These are phyloP conservation scores for Seriola aureovittata DNA, from an alignment of 2,113 vertebrate genomes.

Conservation along the genomic window DNA sequence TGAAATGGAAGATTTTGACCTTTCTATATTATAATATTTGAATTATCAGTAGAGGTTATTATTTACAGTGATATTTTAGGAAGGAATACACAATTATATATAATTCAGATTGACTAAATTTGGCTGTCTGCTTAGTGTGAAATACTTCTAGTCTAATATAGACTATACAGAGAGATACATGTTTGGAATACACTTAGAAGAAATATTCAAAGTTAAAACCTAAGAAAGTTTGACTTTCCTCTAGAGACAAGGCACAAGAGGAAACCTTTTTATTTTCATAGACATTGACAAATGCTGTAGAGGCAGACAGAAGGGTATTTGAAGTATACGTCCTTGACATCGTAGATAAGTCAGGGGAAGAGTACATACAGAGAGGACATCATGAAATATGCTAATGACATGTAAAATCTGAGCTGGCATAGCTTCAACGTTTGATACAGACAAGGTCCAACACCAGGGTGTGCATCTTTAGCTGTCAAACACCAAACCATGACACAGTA, in stretches of 20 bases:
- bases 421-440: constrained; percentile 8
- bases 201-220: not conserved
- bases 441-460: not conserved
- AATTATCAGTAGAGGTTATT: too few relatives aligned
- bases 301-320: constrained; percentile 8
- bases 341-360: not conserved
- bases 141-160: not conserved
- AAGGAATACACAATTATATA: not conserved
- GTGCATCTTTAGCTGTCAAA: constrained; percentile 7
- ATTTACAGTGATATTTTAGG: too few relatives aligned
- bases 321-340: not conserved
- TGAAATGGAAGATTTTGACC: not conserved
- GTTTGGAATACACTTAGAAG: not conserved
- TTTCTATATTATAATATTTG: not conserved
- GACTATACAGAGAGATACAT: not conserved
- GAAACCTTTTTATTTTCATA: constrained; percentile 60
- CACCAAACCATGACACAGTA: not conserved
- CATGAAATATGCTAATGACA: not conserved
- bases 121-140: not conserved
- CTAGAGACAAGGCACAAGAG: constrained; percentile 30
- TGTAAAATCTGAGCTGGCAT: not conserved
- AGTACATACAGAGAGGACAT: constrained; percentile 7
- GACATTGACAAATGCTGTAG: constrained; percentile 39
- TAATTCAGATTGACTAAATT: not conserved
- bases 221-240: not conserved